A percentile compares a stretch with the other conserved stretches of the same genome.
phyloP scores from a whole-genome alignment of 2,113 vertebrate species.

The Thomomys bottae region DNA sequence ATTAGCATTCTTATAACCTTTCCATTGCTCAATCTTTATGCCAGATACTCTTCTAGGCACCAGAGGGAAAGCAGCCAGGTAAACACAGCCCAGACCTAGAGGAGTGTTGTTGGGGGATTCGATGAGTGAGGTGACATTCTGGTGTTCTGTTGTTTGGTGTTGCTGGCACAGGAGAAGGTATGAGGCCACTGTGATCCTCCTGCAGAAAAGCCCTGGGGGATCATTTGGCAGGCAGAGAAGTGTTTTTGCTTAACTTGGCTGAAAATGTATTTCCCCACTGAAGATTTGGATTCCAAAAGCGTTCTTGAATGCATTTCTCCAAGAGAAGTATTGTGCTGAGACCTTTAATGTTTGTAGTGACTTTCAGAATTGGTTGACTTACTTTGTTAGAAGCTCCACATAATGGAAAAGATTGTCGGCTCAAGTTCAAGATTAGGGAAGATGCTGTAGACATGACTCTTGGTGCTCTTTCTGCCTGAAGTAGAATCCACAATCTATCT shows the following conservation, averaged over 20 bases:
- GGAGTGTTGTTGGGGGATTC: background rate
- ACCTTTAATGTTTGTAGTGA: background rate
- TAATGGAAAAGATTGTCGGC: background rate
- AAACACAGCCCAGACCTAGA: background rate
- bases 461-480: background rate
- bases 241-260: background rate
- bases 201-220: background rate
- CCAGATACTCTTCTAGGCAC: background rate
- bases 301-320: constrained; percentile 30
- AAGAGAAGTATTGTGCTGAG: constrained; percentile 1
- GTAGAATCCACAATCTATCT: background rate
- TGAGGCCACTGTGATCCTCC: background rate
- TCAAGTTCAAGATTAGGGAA: constrained; percentile 26
- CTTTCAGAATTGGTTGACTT: constrained; percentile 50
- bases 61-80: background rate
- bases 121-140: background rate
- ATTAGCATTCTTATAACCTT: background rate
- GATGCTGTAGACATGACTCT: constrained; percentile 15
- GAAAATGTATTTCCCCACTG: background rate
- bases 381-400: constrained; percentile 22
- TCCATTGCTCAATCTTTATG: background rate
- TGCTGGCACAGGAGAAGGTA: background rate
- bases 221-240: background rate
- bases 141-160: background rate
- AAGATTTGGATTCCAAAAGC: constrained; percentile 24